phyloP scores from a whole-genome alignment of 2,888 invertebrate species.

The Oscheius sp. region DNA sequence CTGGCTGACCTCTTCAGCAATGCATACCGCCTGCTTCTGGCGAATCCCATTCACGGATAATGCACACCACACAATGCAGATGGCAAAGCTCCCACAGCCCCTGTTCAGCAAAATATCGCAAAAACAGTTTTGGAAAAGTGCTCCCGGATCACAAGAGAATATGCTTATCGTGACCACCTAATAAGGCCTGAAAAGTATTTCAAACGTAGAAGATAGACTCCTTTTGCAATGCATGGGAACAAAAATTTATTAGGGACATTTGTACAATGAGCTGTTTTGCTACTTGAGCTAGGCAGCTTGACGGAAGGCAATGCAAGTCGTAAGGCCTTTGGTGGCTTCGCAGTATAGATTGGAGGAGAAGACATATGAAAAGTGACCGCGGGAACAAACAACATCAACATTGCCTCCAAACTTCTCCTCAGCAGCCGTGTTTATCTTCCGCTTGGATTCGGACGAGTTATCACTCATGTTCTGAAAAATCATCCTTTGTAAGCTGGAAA shows the following conservation, averaged over 20 bases:
- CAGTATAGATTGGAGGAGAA: constrained; percentile 63
- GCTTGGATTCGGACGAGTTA: constrained; percentile 65
- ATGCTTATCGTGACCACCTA: no score
- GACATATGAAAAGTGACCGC: constrained; percentile 67
- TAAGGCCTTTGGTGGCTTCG: constrained; percentile 59
- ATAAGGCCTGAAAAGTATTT: no score
- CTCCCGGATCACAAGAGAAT: no score
- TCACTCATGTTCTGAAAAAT: constrained; percentile 64
- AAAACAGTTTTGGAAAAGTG: background rate
- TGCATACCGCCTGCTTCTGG: constrained; percentile 37
- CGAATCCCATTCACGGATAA: constrained; percentile 36
- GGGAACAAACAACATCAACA: constrained; percentile 69
- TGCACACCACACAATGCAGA: constrained; percentile 35
- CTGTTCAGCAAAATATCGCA: constrained; percentile 18
- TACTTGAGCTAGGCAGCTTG: constrained; percentile 44
- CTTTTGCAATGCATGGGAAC: no score
- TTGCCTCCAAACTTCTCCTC: constrained; percentile 63
- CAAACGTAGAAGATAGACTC: no score
- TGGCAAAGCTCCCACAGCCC: constrained; percentile 21
- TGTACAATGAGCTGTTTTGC: background rate
- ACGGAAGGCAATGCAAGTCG: constrained; percentile 60
- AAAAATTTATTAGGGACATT: background rate
- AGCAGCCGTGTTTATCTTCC: constrained; percentile 58
- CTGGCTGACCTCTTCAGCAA: constrained; percentile 27
- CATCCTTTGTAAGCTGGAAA: background rate